Evolutionary conservation across 2,113 vertebrate genomes (phyloP).

Genomic region (Coreoperca whiteheadi): DNA sequence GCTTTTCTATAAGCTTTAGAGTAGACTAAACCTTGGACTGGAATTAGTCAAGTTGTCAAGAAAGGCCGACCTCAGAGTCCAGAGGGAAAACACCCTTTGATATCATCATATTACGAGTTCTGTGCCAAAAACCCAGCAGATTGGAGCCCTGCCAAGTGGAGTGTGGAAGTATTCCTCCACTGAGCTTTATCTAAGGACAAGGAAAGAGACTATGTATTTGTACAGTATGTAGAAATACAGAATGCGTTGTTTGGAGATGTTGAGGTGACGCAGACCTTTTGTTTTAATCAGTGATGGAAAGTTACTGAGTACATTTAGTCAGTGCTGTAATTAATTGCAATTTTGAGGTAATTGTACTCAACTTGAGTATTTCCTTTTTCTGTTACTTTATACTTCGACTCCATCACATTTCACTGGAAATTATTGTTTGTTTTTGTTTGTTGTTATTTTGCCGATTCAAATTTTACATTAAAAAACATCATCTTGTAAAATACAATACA

Average conservation of each 20-base stretch:
- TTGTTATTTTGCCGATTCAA: background rate
- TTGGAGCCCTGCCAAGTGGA: conserved; percentile 60
- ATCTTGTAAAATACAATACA: background rate
- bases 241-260: background rate
- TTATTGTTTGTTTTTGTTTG: background rate
- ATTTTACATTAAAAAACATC: background rate
- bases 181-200: conserved; percentile 41
- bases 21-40: conserved; percentile 62
- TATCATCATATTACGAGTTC: conserved; percentile 65
- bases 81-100: conserved; percentile 53
- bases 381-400: background rate
- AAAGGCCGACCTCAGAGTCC: conserved; percentile 44
- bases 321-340: background rate
- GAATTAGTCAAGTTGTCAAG: conserved; percentile 60
- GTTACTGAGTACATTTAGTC: too few species aligned
- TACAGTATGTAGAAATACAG: background rate
- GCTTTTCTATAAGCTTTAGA: conserved; percentile 39
- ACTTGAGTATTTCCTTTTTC: background rate
- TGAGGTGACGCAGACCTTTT: background rate
- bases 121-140: conserved; percentile 62
- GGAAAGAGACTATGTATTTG: conserved; percentile 14
- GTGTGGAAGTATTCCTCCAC: conserved; percentile 47
- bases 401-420: background rate
- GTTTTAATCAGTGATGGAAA: background rate
- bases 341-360: too few species aligned